These are phyloP conservation scores for Drosophila biarmipes DNA, from an alignment of 1,140 invertebrate species.

Conservation along the genomic window DNA sequence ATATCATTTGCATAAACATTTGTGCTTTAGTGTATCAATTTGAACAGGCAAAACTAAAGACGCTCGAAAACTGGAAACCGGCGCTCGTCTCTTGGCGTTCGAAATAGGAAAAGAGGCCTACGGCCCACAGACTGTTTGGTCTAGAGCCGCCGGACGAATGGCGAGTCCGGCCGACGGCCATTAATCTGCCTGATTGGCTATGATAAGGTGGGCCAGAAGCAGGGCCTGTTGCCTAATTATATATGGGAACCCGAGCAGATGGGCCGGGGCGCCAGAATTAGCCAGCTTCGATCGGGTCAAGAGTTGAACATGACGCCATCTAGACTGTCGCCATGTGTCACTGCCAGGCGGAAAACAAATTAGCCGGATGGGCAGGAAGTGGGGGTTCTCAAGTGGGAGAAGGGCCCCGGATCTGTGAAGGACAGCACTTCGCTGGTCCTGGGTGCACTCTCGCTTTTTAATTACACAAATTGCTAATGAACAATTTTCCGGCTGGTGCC, in stretches of 20 bases:
- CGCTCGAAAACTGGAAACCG: conserved; percentile 38
- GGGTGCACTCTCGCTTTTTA: conserved; percentile 50
- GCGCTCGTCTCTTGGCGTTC: conserved; percentile 15
- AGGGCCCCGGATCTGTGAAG: conserved; percentile 28
- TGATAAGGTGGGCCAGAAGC: conserved; percentile 52
- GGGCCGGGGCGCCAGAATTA: conserved; percentile 5
- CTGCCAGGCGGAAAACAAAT: conserved; percentile 62
- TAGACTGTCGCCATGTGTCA: conserved; percentile 65
- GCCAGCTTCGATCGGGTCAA: conserved; percentile 56
- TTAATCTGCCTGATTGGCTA: conserved; percentile 67
- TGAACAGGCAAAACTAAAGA: conserved; percentile 53
- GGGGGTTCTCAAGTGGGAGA: not conserved
- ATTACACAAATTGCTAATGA: conserved; percentile 75
- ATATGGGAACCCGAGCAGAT: not conserved
- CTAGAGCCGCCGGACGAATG: conserved; percentile 27
- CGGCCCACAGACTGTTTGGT: conserved; percentile 13
- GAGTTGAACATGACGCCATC: conserved; percentile 71
- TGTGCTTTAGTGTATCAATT: conserved; percentile 67
- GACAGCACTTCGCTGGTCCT: conserved; percentile 30
- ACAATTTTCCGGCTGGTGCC: conserved; percentile 45
- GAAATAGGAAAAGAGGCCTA: conserved; percentile 8
- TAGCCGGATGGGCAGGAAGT: conserved; percentile 20
- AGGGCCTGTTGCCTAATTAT: conserved; percentile 41
- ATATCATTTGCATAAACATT: conserved; percentile 78
- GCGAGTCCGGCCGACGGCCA: conserved; percentile 38